phyloP scores from a whole-genome alignment of 2,888 invertebrate species.

The Pecten maximus region DNA sequence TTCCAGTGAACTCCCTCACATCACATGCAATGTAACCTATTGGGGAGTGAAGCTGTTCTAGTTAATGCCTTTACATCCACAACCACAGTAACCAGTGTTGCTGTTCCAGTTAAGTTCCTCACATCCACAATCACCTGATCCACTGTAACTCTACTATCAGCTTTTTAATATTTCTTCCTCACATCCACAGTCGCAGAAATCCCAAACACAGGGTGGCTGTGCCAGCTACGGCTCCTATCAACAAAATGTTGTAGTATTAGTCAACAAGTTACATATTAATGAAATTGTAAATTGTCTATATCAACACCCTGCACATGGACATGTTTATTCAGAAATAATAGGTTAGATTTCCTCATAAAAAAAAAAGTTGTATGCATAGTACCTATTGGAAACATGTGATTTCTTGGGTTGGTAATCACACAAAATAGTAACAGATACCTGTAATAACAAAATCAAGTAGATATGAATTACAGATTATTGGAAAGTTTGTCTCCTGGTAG shows the following conservation, averaged over 20 bases:
- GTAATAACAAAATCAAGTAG: no score
- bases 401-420: no score
- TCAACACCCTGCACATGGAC: no score
- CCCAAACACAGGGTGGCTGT: neutral
- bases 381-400: no score
- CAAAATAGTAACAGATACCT: no score
- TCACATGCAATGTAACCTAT: no score
- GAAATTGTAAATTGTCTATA: no score
- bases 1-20: neutral
- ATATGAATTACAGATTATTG: no score
- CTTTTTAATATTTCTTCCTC: neutral
- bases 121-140: neutral
- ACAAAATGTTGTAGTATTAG: neutral
- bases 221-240: neutral
- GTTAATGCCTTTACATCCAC: neutral
- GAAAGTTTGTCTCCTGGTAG: no score
- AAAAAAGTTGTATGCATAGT: no score
- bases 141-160: neutral
- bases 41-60: neutral
- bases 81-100: neutral
- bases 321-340: no score
- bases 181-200: neutral
- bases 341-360: no score
- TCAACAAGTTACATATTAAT: neutral
- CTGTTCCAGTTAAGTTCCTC: neutral